phyloP scores from a whole-genome alignment of 1,140 invertebrate genomes.

The Drosophila pandora region DNA sequence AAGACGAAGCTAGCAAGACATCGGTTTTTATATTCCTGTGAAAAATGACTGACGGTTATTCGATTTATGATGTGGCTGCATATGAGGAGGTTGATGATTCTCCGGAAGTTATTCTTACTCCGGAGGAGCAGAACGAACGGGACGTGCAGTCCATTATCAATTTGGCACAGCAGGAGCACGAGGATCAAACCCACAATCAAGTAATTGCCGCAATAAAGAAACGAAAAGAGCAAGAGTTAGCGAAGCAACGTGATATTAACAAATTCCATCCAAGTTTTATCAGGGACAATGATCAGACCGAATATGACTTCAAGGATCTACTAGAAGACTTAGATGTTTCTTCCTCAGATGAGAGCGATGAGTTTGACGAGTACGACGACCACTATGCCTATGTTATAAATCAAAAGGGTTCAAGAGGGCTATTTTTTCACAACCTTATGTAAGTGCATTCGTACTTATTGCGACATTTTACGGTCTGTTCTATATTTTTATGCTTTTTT shows the following conservation, averaged over 20 bases:
- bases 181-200: constrained; percentile 10
- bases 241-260: neutral
- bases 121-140: neutral
- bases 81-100: constrained; percentile 36
- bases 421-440: neutral
- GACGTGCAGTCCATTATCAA: constrained; percentile 36
- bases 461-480: neutral
- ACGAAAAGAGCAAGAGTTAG: constrained; percentile 12
- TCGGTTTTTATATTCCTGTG: neutral
- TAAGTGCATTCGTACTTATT: neutral
- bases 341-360: neutral
- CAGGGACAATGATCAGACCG: neutral
- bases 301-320: neutral
- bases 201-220: constrained; percentile 25
- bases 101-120: neutral
- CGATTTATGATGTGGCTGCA: constrained; percentile 33
- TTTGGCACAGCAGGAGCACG: constrained; percentile 44
- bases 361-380: neutral
- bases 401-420: neutral
- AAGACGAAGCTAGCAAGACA: neutral
- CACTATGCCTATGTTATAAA: neutral
- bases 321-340: neutral
- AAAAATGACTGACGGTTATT: constrained; percentile 19
- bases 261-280: neutral
- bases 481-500: too few relatives aligned